Percentiles rank a stretch among this genome's conserved stretches.
Evolutionary conservation across 2,113 vertebrate species (phyloP).

Genomic region (Taxidea taxus): DNA sequence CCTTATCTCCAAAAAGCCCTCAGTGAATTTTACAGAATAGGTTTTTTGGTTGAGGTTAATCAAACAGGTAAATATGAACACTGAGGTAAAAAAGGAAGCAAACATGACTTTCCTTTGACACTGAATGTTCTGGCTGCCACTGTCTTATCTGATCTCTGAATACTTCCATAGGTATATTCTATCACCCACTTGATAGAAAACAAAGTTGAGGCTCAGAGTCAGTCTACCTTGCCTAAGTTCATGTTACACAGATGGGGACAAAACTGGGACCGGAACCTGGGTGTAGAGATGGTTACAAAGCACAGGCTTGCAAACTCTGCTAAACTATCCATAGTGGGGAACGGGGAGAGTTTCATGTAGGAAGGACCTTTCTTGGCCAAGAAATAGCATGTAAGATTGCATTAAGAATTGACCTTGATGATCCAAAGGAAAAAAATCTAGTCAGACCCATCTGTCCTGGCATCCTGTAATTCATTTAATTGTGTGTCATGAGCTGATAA

Average conservation of each 20-base stretch:
- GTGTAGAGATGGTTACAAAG: neutral
- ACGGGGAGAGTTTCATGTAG: rapidly evolving
- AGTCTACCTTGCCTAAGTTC: neutral
- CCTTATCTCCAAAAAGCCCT: neutral
- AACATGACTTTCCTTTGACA: neutral
- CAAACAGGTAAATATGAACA: neutral
- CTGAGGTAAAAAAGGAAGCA: neutral
- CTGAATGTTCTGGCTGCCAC: neutral
- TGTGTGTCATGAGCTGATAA: neutral
- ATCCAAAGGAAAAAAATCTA: neutral
- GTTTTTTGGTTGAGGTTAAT: neutral
- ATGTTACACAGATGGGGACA: neutral
- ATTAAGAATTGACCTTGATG: neutral
- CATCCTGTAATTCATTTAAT: neutral
- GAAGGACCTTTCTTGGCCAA: neutral
- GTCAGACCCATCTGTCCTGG: neutral
- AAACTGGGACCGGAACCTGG: neutral
- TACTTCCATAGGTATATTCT: neutral
- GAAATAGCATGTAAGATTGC: neutral
- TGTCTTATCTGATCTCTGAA: neutral
- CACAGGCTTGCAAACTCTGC: neutral
- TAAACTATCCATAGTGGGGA: neutral
- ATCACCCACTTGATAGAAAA: neutral
- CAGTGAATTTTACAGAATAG: neutral
- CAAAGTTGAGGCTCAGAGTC: neutral